Evolutionary conservation across 2,797 vertebrate species (phyloP).

Genomic region (Cuniculus paca): DNA sequence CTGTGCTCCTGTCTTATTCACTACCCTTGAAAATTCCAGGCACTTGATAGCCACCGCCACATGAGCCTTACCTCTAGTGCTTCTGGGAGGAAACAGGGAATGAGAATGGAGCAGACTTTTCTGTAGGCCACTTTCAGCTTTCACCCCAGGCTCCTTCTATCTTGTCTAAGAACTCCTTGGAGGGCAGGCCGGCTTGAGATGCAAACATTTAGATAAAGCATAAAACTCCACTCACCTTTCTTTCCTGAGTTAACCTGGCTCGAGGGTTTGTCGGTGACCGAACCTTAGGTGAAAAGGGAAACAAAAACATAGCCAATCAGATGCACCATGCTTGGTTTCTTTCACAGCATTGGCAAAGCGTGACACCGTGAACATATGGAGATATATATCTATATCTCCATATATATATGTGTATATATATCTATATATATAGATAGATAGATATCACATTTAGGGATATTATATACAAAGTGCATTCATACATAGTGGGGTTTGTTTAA

Average conservation of each 20-base stretch:
- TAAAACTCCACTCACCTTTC: slow-evolving; percentile 96
- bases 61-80: not conserved
- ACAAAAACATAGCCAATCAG: slow-evolving; percentile 70
- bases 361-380: slow-evolving; percentile 34
- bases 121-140: slow-evolving; percentile 61
- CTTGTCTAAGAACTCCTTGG: slow-evolving; percentile 69
- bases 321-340: slow-evolving; percentile 13
- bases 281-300: slow-evolving; percentile 90
- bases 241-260: slow-evolving; percentile 96
- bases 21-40: not conserved
- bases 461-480: slow-evolving; percentile 68
- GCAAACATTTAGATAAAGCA: slow-evolving; percentile 80
- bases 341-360: slow-evolving; percentile 66
- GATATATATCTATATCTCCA: slow-evolving; percentile 40
- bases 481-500: slow-evolving; percentile 68
- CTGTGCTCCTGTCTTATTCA: not conserved
- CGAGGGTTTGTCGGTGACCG: slow-evolving; percentile 97
- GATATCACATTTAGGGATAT: slow-evolving; percentile 58
- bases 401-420: no score
- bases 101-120: slow-evolving; percentile 49
- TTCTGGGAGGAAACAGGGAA: slow-evolving; percentile 60
- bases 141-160: slow-evolving; percentile 67
- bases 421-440: no score
- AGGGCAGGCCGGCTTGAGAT: slow-evolving; percentile 37
- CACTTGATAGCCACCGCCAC: no score